phyloP scores from a whole-genome alignment of 1,140 invertebrate species.

The Aethina tumida region DNA sequence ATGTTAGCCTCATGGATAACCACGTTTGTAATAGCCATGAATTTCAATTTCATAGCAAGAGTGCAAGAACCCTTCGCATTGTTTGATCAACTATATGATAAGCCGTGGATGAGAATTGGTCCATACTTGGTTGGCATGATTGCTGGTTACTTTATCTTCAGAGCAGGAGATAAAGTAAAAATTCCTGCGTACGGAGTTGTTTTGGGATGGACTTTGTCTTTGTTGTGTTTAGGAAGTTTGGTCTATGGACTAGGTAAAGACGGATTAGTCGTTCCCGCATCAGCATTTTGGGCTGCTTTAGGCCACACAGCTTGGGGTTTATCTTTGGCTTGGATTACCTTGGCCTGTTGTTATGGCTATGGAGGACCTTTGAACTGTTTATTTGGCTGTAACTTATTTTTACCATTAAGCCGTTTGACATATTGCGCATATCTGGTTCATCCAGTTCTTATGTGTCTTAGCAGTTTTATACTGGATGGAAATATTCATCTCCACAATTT shows the following conservation, averaged over 20 bases:
- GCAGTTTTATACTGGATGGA: constrained; percentile 65
- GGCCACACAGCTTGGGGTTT: constrained; percentile 63
- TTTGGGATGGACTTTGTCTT: constrained; percentile 50
- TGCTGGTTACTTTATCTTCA: constrained; percentile 63
- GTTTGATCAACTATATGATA: constrained; percentile 75
- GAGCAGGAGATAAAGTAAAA: constrained; percentile 53
- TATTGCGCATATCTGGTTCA: constrained; percentile 88
- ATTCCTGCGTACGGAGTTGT: constrained; percentile 48
- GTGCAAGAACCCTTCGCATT: constrained; percentile 73
- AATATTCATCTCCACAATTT: constrained; percentile 63
- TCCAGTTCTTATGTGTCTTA: constrained; percentile 72
- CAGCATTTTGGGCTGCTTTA: constrained; percentile 51
- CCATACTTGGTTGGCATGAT: constrained; percentile 71
- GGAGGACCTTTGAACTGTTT: constrained; percentile 62
- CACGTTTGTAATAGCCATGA: constrained; percentile 62
- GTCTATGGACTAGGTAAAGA: constrained; percentile 68
- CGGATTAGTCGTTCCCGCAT: constrained; percentile 53
- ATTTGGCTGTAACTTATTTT: constrained; percentile 66
- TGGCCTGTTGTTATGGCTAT: constrained; percentile 68
- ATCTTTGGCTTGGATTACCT: constrained; percentile 67
- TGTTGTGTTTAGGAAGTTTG: constrained; percentile 49
- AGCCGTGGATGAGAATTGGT: constrained; percentile 72
- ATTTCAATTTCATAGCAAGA: constrained; percentile 63
- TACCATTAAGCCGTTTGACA: constrained; percentile 79
- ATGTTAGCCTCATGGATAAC: constrained; percentile 63